Percentiles rank a stretch among this genome's conserved stretches.
phyloP scores from a whole-genome alignment of 2,888 invertebrate species.

The Stomorhina lunata region DNA sequence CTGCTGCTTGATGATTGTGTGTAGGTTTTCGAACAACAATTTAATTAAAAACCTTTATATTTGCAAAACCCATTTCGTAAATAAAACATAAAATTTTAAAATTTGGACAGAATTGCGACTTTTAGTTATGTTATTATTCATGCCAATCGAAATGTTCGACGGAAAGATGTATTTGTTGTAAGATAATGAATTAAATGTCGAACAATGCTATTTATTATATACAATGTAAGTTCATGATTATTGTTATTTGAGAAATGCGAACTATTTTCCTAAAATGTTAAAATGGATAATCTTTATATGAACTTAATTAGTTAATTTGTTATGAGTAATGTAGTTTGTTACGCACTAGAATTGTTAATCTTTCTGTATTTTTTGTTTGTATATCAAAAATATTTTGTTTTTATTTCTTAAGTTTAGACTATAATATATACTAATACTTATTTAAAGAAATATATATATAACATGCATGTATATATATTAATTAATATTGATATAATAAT shows the following conservation, averaged over 20 bases:
- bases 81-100: too few species aligned
- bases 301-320: constrained; percentile 68
- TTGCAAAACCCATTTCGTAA: too few species aligned
- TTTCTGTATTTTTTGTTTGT: constrained; percentile 66
- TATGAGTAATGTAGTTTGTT: constrained; percentile 70
- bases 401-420: constrained; percentile 61
- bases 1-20: too few species aligned
- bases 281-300: constrained; percentile 58
- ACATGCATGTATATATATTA: not conserved
- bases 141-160: too few species aligned
- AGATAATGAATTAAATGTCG: too few species aligned
- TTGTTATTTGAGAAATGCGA: not conserved
- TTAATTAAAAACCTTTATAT: too few species aligned
- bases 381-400: constrained; percentile 52
- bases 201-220: not conserved
- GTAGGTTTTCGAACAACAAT: too few species aligned
- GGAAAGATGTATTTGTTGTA: too few species aligned
- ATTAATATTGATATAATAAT: not conserved
- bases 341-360: constrained; percentile 74
- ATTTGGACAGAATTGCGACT: too few species aligned
- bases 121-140: too few species aligned
- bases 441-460: not conserved
- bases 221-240: not conserved
- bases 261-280: constrained; percentile 39
- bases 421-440: constrained; percentile 16